Evolutionary conservation across 2,888 invertebrate genomes (phyloP), one percentile per base, ranked within the genome.

Genomic region (Hesperia comma): DNA sequence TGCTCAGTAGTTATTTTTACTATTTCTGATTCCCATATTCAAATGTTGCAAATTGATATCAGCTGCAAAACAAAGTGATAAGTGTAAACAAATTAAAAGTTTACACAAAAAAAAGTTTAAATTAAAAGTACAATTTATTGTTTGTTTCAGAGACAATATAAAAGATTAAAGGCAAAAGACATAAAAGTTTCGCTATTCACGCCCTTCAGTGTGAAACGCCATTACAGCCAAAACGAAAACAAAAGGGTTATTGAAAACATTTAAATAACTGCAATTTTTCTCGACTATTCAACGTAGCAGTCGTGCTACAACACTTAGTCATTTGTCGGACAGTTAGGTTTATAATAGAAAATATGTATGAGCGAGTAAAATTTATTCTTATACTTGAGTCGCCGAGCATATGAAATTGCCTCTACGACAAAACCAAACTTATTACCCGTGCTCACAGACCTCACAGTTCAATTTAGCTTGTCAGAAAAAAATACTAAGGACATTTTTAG

Each of bases 191-290:
- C 14, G n/a, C 14, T 53, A 57, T 58, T 64, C 53, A 64, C 64
- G 57, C 64, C 53, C 58, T 33, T 51, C 53, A 51, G 53, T 54
- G 53, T 58, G 51, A 57, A 64, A 64, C 40, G 58, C 58, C 40
- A 60, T 60, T 49, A 33, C 19, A 33, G 33, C 41, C 58, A 60
- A 41, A 66, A 66, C 41, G 54, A 66, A 66, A 66, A 66, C 60
- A 66, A 66, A 58, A 66, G 66, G 60, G 66, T 66, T 66, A 66
- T 66, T 66, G 66, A 60, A 64, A 66, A 66, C 60, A 66, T 66
- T 64, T 66, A 66, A 66, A 66, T 66, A 66, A 66, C 66, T 66
- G 66, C 64, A 43, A 66, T 66, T 60, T 64, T 66, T 66, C 55
- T 54, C 43, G 43, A 15, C 54, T 53, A 43, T 60, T 66, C 64